A percentile compares a stretch with the other conserved stretches of the same genome.
Evolutionary conservation across 2,888 invertebrate species (phyloP).

Genomic region (Philereme vetulata): DNA sequence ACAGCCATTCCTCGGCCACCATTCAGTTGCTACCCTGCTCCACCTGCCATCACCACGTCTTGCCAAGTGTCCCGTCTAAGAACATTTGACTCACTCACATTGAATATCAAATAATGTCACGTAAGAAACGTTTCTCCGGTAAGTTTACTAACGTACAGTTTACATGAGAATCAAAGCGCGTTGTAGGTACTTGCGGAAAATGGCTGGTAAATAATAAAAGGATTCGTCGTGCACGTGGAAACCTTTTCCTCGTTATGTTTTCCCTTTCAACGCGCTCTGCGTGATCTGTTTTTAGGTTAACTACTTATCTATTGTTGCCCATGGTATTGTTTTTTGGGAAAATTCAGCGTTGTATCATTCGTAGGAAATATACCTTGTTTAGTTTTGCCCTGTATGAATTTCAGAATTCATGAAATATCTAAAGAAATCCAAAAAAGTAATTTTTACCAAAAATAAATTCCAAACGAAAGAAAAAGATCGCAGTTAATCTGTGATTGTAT

Average conservation of each 20-base stretch:
- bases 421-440: too few species aligned
- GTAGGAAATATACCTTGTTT: too few species aligned
- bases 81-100: constrained; percentile 21
- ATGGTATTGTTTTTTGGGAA: background rate
- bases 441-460: too few species aligned
- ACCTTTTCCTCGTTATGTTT: constrained; percentile 49
- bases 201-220: constrained; percentile 64
- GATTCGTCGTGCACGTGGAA: constrained; percentile 47
- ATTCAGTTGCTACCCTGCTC: too few species aligned
- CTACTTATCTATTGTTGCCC: constrained; percentile 31
- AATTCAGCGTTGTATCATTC: background rate
- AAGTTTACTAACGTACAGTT: constrained; percentile 45
- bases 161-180: constrained; percentile 55
- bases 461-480: too few species aligned
- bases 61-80: too few species aligned
- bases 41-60: too few species aligned
- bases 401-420: too few species aligned
- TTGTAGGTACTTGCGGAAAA: constrained; percentile 59
- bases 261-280: constrained; percentile 46
- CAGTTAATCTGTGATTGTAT: too few species aligned
- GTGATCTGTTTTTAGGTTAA: constrained; percentile 46
- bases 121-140: constrained; percentile 27
- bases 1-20: too few species aligned
- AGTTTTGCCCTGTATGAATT: too few species aligned
- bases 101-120: constrained; percentile 29